These are phyloP conservation scores for Melikaiella ostensackeni DNA, from an alignment of 2,888 invertebrate species.

Conservation along the genomic window DNA sequence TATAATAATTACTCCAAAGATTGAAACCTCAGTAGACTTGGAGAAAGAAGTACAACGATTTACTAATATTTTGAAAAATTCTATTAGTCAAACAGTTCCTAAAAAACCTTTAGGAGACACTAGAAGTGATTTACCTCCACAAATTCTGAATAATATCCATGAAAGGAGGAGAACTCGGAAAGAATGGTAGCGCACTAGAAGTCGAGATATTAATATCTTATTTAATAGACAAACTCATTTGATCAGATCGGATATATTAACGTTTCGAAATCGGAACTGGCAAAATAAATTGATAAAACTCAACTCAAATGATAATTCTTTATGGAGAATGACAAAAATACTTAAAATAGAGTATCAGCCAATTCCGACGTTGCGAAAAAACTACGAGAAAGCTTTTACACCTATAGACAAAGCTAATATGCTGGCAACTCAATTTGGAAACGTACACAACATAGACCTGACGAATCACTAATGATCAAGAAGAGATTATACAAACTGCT, in stretches of 20 bases:
- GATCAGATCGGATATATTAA: too few relatives aligned
- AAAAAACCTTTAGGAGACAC: too few relatives aligned
- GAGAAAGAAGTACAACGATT: too few relatives aligned
- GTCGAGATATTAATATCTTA: neutral
- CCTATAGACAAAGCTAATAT: conserved; percentile 45
- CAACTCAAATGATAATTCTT: too few relatives aligned
- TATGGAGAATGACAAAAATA: too few relatives aligned
- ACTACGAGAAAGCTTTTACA: conserved; percentile 25
- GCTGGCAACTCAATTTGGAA: conserved; percentile 41
- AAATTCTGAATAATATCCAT: too few relatives aligned
- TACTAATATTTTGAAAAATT: too few relatives aligned
- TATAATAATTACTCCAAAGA: neutral
- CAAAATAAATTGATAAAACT: conserved; percentile 36
- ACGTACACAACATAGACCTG: conserved; percentile 44
- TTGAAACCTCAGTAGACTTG: neutral
- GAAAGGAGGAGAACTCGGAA: conserved; percentile 34
- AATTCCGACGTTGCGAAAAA: conserved; percentile 2
- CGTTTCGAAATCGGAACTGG: neutral
- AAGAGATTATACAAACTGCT: too few relatives aligned
- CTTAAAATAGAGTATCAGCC: too few relatives aligned
- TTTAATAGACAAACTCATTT: neutral
- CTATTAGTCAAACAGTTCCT: too few relatives aligned
- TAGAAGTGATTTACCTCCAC: too few relatives aligned
- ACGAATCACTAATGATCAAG: neutral
- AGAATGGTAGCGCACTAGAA: conserved; percentile 32